These are phyloP conservation scores for Linnaemya tessellans DNA, from an alignment of 2,888 invertebrate genomes.

Conservation along the genomic window DNA sequence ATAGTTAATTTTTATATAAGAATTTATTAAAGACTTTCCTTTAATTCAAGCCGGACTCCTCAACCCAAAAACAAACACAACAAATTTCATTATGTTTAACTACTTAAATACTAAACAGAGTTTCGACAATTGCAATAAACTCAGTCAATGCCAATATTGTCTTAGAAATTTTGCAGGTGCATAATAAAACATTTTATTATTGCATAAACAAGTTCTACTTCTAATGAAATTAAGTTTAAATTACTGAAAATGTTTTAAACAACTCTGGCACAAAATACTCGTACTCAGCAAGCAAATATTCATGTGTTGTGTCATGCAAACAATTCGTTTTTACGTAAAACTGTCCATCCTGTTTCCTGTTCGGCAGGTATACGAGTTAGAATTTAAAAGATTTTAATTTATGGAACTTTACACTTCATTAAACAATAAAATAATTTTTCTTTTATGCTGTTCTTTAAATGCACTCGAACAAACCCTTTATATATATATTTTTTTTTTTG, in stretches of 20 bases:
- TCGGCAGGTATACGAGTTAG: neutral
- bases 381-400: conserved; percentile 25
- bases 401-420: conserved; percentile 54
- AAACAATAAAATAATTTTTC: conserved; percentile 43
- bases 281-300: neutral
- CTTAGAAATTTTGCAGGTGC: neutral
- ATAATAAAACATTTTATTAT: neutral
- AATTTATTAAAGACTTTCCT: too few species aligned
- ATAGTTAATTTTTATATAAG: too few species aligned
- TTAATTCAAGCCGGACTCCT: too few species aligned
- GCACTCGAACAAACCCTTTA: neutral
- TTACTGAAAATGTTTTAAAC: neutral
- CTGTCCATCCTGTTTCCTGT: neutral
- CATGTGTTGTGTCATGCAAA: neutral
- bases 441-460: neutral
- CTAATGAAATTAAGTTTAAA: neutral
- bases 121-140: neutral
- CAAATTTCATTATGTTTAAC: too few species aligned
- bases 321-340: neutral
- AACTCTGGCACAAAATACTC: neutral
- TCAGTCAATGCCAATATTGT: neutral
- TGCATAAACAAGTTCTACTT: neutral
- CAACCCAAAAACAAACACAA: too few species aligned
- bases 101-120: too few species aligned
- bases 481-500: neutral